phyloP scores from a whole-genome alignment of 2,113 vertebrate genomes.

The Lophius piscatorius region DNA sequence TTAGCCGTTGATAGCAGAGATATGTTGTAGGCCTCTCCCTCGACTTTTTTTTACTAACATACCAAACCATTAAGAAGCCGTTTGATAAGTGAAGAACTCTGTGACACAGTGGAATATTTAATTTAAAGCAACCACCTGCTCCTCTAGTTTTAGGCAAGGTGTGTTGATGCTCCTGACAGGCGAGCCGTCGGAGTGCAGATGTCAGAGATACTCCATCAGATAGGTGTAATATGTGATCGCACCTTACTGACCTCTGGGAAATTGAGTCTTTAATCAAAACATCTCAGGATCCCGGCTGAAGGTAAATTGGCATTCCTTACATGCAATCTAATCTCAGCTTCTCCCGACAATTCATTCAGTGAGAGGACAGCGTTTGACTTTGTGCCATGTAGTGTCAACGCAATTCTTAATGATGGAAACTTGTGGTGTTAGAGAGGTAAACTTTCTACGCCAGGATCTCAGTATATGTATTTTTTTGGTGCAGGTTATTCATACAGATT shows the following conservation, averaged over 20 bases:
- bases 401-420: slow-evolving; percentile 58
- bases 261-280: slow-evolving; percentile 73
- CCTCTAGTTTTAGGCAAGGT: neutral
- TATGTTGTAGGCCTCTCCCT: slow-evolving; percentile 29
- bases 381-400: slow-evolving; percentile 54
- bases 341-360: slow-evolving; percentile 41
- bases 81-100: slow-evolving; percentile 25
- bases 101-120: slow-evolving; percentile 36
- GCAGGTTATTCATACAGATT: slow-evolving; percentile 8
- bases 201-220: slow-evolving; percentile 63
- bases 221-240: slow-evolving; percentile 61
- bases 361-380: slow-evolving; percentile 64
- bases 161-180: slow-evolving; percentile 30
- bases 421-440: no score
- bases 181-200: slow-evolving; percentile 26
- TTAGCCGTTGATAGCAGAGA: slow-evolving; percentile 22
- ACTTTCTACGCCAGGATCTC: no score
- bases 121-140: neutral
- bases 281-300: slow-evolving; percentile 43
- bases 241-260: slow-evolving; percentile 67
- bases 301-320: slow-evolving; percentile 68
- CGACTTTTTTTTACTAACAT: slow-evolving; percentile 17
- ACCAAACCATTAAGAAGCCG: slow-evolving; percentile 43
- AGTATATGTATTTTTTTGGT: neutral
- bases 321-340: slow-evolving; percentile 54